Evolutionary conservation across 2,113 vertebrate species (phyloP).

Genomic region (Pelecanus crispus): DNA sequence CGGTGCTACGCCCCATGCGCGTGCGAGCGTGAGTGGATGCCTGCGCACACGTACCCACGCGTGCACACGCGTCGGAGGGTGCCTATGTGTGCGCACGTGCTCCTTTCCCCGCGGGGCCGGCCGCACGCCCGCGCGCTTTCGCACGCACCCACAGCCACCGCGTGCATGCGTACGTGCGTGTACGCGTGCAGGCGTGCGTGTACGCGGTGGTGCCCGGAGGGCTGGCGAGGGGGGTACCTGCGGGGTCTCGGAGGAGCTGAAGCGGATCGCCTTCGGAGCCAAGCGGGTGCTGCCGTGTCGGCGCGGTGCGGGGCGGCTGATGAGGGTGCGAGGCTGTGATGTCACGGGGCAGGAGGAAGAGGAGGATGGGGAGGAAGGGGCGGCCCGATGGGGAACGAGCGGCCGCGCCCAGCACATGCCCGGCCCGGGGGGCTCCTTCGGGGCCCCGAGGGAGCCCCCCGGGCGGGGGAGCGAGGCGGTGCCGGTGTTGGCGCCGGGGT

Average conservation of each 20-base stretch:
- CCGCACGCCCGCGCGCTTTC: neutral
- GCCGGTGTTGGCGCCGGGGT: neutral
- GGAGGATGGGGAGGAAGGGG: neutral
- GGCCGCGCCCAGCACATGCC: neutral
- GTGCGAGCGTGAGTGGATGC: accelerated
- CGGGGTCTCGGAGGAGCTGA: accelerated
- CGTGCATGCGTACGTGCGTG: accelerated
- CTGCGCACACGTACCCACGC: accelerated
- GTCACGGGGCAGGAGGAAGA: neutral
- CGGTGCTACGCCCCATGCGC: accelerated
- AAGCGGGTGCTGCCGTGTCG: neutral
- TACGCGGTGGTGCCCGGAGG: neutral
- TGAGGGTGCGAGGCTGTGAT: neutral
- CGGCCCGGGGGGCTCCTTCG: neutral
- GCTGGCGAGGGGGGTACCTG: neutral
- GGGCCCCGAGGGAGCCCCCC: neutral
- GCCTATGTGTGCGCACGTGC: accelerated
- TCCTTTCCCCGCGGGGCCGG: no score
- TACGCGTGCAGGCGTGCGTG: accelerated
- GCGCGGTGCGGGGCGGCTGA: neutral
- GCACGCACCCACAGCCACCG: accelerated
- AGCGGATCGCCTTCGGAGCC: neutral
- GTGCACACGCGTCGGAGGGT: no score
- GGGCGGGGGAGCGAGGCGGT: neutral
- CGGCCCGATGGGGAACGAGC: neutral